Conservation (phyloP, 2,797 vertebrate genomes). For the Threskiornis aethiopicus region DNA sequence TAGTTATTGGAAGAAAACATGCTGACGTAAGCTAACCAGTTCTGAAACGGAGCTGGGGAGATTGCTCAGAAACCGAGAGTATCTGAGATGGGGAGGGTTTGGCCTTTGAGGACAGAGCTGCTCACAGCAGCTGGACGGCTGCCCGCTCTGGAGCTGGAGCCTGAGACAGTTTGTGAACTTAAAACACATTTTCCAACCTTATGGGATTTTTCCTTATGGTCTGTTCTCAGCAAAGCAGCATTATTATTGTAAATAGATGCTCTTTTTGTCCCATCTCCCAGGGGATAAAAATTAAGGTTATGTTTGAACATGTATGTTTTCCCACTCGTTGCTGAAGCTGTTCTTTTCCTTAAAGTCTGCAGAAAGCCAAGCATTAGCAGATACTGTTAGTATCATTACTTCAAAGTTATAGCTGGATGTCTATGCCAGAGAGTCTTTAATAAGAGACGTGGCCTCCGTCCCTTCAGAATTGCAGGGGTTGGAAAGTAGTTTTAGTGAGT, state of each 20-base stretch:
- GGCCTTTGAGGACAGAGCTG: background rate
- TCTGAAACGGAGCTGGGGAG: background rate
- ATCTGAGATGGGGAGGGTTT: background rate
- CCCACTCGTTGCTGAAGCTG: conserved; percentile 39
- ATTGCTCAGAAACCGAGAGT: background rate
- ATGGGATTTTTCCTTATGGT: conserved; percentile 35
- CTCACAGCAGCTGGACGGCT: background rate
- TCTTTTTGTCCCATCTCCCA: conserved; percentile 59
- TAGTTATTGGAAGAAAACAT: background rate
- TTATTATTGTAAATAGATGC: conserved; percentile 57
- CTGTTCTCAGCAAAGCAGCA: conserved; percentile 59
- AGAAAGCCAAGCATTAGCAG: background rate
- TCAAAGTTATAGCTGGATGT: background rate
- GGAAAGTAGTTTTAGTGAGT: conserved; percentile 32
- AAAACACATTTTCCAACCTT: conserved; percentile 17
- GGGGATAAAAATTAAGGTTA: conserved; percentile 37
- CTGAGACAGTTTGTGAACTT: conserved; percentile 1
- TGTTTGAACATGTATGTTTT: conserved; percentile 58
- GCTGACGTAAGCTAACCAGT: background rate
- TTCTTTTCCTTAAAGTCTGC: background rate
- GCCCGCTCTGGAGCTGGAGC: background rate
- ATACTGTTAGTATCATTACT: conserved; percentile 26
- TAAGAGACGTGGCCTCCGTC: background rate
- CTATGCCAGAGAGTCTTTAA: conserved; percentile 21
- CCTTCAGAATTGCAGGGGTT: background rate